Conservation (phyloP, 2,888 invertebrate species). For the Laspeyria flexula region DNA sequence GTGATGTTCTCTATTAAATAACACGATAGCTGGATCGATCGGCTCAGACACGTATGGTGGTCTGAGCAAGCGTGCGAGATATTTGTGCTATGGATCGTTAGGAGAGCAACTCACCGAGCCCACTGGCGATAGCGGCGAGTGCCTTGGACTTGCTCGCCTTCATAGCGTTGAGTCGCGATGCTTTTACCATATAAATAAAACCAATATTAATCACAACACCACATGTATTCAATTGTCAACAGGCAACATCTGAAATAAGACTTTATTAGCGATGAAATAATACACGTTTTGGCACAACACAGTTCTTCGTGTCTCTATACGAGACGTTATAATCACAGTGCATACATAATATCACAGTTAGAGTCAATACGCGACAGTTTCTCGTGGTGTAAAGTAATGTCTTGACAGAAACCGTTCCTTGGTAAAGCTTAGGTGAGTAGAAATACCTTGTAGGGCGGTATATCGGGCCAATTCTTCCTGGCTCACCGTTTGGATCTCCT, state of each 20-base stretch:
- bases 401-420: slow-evolving; percentile 63
- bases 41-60: too few species aligned
- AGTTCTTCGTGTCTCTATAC: slow-evolving; percentile 49
- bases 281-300: slow-evolving; percentile 64
- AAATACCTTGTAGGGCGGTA: slow-evolving; percentile 94
- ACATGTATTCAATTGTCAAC: slow-evolving; percentile 72
- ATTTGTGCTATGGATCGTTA: slow-evolving; percentile 40
- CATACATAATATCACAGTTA: slow-evolving; percentile 54
- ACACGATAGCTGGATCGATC: too few species aligned
- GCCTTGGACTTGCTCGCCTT: slow-evolving; percentile 92
- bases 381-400: slow-evolving; percentile 62
- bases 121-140: slow-evolving; percentile 95
- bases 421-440: slow-evolving; percentile 72
- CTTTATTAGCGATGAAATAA: slow-evolving; percentile 74
- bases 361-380: slow-evolving; percentile 68
- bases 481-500: slow-evolving; percentile 94
- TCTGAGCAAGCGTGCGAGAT: slow-evolving; percentile 40
- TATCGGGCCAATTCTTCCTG: slow-evolving; percentile 94
- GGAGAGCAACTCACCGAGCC: slow-evolving; percentile 93
- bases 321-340: slow-evolving; percentile 55
- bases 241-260: slow-evolving; percentile 83
- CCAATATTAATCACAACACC: slow-evolving; percentile 83
- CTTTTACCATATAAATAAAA: slow-evolving; percentile 88
- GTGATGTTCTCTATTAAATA: background rate
- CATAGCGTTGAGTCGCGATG: slow-evolving; percentile 90